Evolutionary conservation across 2,797 vertebrate genomes (phyloP).

Genomic region (Galaxias olidus): DNA sequence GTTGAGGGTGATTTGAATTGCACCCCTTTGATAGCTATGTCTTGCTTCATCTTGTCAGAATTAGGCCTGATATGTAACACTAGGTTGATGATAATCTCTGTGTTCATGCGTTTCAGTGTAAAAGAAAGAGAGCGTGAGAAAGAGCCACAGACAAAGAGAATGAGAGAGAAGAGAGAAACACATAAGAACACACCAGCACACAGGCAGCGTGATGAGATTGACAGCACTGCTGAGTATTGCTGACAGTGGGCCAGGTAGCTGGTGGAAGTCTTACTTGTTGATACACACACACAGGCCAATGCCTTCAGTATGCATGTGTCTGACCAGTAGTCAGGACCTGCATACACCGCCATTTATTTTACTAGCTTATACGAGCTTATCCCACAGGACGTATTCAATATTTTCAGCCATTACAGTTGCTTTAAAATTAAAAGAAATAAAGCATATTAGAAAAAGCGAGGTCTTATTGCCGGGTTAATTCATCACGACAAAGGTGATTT

Average conservation of each 20-base stretch:
- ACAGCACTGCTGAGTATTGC: conserved; percentile 23
- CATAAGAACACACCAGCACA: conserved; percentile 2
- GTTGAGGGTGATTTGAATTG: too few species aligned
- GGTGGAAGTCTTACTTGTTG: conserved; percentile 18
- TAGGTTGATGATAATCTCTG: too few species aligned
- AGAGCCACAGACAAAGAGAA: neutral
- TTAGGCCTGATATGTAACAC: too few species aligned
- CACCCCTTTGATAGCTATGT: too few species aligned
- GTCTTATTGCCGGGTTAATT: too few species aligned
- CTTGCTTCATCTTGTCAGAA: too few species aligned
- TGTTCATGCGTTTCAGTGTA: too few species aligned
- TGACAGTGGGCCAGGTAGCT: conserved; percentile 27
- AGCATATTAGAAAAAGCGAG: too few species aligned
- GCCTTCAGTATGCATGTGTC: neutral
- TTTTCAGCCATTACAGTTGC: too few species aligned
- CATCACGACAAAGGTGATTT: too few species aligned
- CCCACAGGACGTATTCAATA: neutral
- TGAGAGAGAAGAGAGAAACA: neutral
- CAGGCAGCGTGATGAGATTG: conserved; percentile 23
- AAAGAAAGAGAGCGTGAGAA: too few species aligned
- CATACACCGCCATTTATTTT: neutral
- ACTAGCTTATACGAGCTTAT: neutral
- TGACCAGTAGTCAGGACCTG: neutral
- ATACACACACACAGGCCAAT: conserved; percentile 5
- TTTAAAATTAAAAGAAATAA: too few species aligned